Conservation (phyloP, 2,888 invertebrate species). For the Pimpla rufipes region DNA sequence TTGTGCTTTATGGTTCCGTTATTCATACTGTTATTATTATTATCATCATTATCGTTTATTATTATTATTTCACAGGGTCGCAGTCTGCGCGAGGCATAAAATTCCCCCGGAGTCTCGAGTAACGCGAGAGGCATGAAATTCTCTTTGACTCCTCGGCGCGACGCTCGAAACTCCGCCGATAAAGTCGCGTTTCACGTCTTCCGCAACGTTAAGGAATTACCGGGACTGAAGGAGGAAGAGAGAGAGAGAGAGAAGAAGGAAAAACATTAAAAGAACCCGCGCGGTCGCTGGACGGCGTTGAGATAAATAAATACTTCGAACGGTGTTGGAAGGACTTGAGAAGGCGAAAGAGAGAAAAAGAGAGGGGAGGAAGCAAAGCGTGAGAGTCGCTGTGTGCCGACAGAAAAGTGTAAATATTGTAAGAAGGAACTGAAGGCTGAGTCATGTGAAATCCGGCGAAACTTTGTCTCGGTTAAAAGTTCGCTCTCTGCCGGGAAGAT, state of each 20-base stretch:
- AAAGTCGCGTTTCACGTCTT: background rate
- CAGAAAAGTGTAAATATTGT: slow-evolving; percentile 64
- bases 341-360: background rate
- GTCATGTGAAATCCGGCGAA: background rate
- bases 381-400: slow-evolving; percentile 16
- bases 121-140: background rate
- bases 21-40: background rate
- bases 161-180: background rate
- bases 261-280: background rate
- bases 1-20: background rate
- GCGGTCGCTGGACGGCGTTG: background rate
- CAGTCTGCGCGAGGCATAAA: background rate
- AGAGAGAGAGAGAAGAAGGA: background rate
- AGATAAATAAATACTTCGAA: slow-evolving; percentile 55
- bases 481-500: background rate
- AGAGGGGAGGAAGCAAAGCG: background rate
- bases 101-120: background rate
- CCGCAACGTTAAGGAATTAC: slow-evolving; percentile 1
- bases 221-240: too few relatives aligned
- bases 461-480: slow-evolving; percentile 7
- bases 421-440: background rate
- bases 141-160: background rate
- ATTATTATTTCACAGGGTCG: background rate
- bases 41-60: background rate
- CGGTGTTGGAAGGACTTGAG: background rate